Evolutionary conservation across 2,113 vertebrate genomes (phyloP), one percentile per base, ranked within the genome.

Genomic region (Platichthys stellatus): DNA sequence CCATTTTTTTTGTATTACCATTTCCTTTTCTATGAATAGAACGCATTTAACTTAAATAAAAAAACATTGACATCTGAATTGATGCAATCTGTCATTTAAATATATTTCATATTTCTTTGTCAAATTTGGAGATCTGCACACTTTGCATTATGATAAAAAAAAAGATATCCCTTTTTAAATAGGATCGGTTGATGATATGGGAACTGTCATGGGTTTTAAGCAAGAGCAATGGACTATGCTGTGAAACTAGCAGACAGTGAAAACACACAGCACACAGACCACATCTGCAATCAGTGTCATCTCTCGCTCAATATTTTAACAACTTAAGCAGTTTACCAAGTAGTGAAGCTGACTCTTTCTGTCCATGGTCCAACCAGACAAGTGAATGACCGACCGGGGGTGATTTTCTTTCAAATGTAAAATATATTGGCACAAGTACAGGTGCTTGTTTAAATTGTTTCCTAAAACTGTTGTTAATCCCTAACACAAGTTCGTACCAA

Each of bases 51-150:
- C 75, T n/a, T 31, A 5, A 31, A 31, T 7, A n/a, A 85, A 68
- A 85, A 70, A 59, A 80, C 82, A 85, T 81, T 85, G 82, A 82
- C 83, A 80, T 76, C 65, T 80, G 69, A 77, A 77, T 84, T 86
- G 82, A 90, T 90, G 81, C 81, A 65, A 87, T 90, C 65, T 87
- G 83, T 89, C 87, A 90, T 90, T 86, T 75, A 64, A 61, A 74
- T 81, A 73, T 59, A 69, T 80, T 82, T 82, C 63, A 69, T 71
- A 76, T 74, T 73, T 83, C 80, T 84, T 88, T 84, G 70, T 89
- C 82, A 86, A 72, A 80, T 73, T 60, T 78, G 76, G 28, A 86
- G 85, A 90, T 89, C 64, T 86, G 88, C 86, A 69, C 72, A 83
- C 73, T 56, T 74, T 69, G 75, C 80, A 82, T 72, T 88, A 24